Evolutionary conservation across 2,888 invertebrate genomes (phyloP).

Genomic region (Macaria notata): DNA sequence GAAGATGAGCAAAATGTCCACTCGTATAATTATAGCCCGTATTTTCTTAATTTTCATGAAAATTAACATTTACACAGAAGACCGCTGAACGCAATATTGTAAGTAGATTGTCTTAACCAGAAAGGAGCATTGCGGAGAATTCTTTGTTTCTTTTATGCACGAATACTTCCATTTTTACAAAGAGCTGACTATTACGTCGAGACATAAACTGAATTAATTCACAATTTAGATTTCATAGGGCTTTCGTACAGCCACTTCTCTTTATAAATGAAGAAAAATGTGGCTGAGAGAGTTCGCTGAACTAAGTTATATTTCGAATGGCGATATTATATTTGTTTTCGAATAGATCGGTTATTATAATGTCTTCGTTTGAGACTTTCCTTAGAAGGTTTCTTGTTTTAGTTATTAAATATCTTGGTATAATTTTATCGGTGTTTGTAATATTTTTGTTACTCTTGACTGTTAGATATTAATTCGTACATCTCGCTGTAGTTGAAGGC

Average conservation of each 20-base stretch:
- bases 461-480: no score
- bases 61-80: conserved; percentile 7
- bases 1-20: no score
- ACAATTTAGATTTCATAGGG: conserved; percentile 25
- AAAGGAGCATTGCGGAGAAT: conserved; percentile 5
- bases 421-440: no score
- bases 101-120: conserved; percentile 11
- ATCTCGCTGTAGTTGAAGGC: no score
- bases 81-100: not conserved
- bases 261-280: conserved; percentile 27
- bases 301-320: conserved; percentile 10
- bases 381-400: no score
- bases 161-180: conserved; percentile 22
- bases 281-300: conserved; percentile 25
- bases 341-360: no score
- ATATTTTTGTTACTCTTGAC: no score
- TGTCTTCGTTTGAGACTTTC: no score
- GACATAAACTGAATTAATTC: conserved; percentile 24
- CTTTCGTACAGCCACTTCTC: conserved; percentile 25
- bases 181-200: conserved; percentile 18
- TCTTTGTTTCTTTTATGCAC: conserved; percentile 20
- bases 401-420: no score
- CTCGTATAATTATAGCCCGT: no score
- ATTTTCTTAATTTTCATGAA: conserved; percentile 1
- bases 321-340: no score